phyloP scores from a whole-genome alignment of 1,140 invertebrate genomes.

The Helicoverpa armigera region DNA sequence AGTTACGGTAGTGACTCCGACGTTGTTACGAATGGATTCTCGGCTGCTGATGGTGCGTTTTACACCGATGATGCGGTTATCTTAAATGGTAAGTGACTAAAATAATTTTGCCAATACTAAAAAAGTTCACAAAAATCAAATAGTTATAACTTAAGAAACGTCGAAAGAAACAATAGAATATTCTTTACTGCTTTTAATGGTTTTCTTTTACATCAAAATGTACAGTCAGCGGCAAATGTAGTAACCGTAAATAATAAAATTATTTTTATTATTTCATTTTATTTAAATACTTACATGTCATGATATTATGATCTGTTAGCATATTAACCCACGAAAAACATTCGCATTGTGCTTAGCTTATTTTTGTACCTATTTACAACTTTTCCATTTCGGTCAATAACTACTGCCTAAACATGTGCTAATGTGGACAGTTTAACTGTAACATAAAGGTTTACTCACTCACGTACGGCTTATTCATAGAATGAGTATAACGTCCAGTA shows the following conservation, averaged over 20 bases:
- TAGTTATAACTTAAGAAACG: not conserved
- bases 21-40: slow-evolving; percentile 67
- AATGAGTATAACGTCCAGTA: slow-evolving; percentile 58
- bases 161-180: too few species aligned
- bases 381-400: not conserved
- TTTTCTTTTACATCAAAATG: too few species aligned
- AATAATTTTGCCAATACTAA: not conserved
- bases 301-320: not conserved
- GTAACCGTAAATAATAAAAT: not conserved
- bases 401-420: not conserved
- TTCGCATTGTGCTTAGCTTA: too few species aligned
- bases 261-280: not conserved
- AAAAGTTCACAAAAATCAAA: not conserved
- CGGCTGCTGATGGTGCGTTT: slow-evolving; percentile 71
- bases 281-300: not conserved
- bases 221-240: not conserved
- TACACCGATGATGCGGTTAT: slow-evolving; percentile 80
- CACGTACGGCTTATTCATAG: slow-evolving; percentile 41
- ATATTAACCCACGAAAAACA: too few species aligned
- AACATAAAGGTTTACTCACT: slow-evolving; percentile 37
- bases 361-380: too few species aligned
- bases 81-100: slow-evolving; percentile 72
- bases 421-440: slow-evolving; percentile 2
- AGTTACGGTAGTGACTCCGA: slow-evolving; percentile 67
- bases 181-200: too few species aligned